Percentiles rank a stretch among this genome's conserved stretches.
Evolutionary conservation across 2,113 vertebrate species (phyloP).

Genomic region (Caracal caracal): DNA sequence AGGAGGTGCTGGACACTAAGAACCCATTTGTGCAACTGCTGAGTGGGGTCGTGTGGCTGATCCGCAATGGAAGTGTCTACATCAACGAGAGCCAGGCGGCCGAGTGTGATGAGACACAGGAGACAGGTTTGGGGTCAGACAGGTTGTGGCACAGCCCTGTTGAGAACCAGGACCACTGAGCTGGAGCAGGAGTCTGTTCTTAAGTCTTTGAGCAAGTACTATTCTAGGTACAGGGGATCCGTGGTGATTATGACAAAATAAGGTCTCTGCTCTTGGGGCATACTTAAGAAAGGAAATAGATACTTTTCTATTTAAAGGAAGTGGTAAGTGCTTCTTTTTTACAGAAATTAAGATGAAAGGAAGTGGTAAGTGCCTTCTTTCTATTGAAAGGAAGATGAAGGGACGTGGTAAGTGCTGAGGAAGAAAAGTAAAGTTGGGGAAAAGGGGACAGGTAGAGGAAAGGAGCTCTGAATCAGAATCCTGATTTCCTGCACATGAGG

Average conservation of each 20-base stretch:
- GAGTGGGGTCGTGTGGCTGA: slow-evolving; percentile 95
- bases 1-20: slow-evolving; percentile 89
- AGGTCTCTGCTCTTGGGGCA: background rate
- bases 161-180: background rate
- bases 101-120: slow-evolving; percentile 90
- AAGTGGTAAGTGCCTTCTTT: background rate
- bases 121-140: slow-evolving; percentile 87
- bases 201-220: background rate
- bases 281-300: background rate
- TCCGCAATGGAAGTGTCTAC: slow-evolving; percentile 92
- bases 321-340: background rate
- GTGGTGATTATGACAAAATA: background rate
- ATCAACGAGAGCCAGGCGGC: slow-evolving; percentile 88
- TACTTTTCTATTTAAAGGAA: background rate
- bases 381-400: background rate
- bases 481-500: background rate
- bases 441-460: background rate
- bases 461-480: background rate
- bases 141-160: background rate
- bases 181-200: background rate
- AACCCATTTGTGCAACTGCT: slow-evolving; percentile 96
- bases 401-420: background rate
- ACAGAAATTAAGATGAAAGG: background rate
- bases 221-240: background rate
- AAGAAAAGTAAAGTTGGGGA: background rate